Evolutionary conservation across 2,888 invertebrate genomes (phyloP), one percentile per base, ranked within the genome.

Genomic region (Dynastes tityus): DNA sequence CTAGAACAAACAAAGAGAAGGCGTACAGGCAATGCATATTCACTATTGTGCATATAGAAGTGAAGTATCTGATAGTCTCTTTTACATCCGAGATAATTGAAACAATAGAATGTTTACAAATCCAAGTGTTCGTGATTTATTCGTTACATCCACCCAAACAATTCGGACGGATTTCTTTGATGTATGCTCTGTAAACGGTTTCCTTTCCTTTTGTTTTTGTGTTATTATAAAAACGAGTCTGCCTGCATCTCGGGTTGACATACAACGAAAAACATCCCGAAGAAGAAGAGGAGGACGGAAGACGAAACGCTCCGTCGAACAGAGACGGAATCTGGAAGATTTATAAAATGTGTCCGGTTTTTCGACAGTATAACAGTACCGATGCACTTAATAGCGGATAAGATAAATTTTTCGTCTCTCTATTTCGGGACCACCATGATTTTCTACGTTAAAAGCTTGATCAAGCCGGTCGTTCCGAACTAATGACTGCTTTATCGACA

Each of bases 21-120:
- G 5, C 5, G 32, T 5, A 5, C 32, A 5, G 5, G 32, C 32
- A 5, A 37, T 37, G 45, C 45, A 45, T 45, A 45, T 45, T 8
- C 45, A 45, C 11, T 45, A 45, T 11, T 8, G 45, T 11, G 45
- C 11, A 2, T 45, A 11, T 45, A 45, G 8, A 45, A 45, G 45
- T 11, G 32, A 37, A 37, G 22, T 37, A 37, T 37, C 37, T 37
- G 37, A 37, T 37, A 49, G 16, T 16, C 49, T 40, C 65, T 73
- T 79, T 79, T 67, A 65, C 70, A 45, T 45, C 22, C 55, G 49
- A 73, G 76, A 74, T 68, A 80, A 80, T 82, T 80, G 81, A 83
- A 84, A 85, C 85, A 85, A 85, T 85, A 83, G 85, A 83, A 85
- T 85, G 85, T 85, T 84, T 85, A 84, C 85, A 85, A 85, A 84